These are phyloP conservation scores for Sarcophaga subvicina DNA, from an alignment of 2,888 invertebrate species.

Conservation along the genomic window DNA sequence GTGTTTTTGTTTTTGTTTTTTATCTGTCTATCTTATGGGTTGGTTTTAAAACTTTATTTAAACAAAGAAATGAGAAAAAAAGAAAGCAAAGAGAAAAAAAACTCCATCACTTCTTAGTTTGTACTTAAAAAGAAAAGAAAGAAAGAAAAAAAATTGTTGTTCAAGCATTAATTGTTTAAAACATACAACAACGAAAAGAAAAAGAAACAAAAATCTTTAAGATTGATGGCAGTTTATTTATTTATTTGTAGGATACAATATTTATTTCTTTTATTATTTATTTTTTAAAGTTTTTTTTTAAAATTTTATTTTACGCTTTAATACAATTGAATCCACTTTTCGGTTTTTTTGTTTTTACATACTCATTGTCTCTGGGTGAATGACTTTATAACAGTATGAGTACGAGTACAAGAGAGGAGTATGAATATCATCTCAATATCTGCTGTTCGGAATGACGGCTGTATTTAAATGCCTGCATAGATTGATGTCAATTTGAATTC, in stretches of 20 bases:
- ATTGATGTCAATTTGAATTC: constrained; percentile 25
- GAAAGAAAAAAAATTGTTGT: constrained; percentile 3
- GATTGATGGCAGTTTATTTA: constrained; percentile 67
- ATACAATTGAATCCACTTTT: constrained; percentile 44
- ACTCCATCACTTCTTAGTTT: constrained; percentile 46
- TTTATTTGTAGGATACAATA: constrained; percentile 38
- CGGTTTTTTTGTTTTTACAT: constrained; percentile 6
- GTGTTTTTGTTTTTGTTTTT: background rate
- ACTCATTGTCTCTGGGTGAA: constrained; percentile 62
- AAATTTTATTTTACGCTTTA: constrained; percentile 26
- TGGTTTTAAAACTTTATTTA: constrained; percentile 44
- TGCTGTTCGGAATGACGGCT: background rate
- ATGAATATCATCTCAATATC: constrained; percentile 15
- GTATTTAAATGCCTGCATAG: background rate
- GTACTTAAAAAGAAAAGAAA: constrained; percentile 37
- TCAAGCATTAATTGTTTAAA: constrained; percentile 61
- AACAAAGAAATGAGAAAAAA: constrained; percentile 10
- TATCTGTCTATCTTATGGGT: constrained; percentile 58
- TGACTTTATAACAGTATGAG: constrained; percentile 53
- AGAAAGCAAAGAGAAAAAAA: constrained; percentile 13
- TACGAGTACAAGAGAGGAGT: background rate
- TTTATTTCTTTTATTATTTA: constrained; percentile 47
- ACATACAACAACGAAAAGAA: background rate
- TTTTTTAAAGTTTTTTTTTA: constrained; percentile 4
- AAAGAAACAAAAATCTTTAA: constrained; percentile 46